A percentile compares a stretch with the other conserved stretches of the same genome.
Conservation (phyloP, 2,113 vertebrate species). For the Ciconia boyciana region DNA sequence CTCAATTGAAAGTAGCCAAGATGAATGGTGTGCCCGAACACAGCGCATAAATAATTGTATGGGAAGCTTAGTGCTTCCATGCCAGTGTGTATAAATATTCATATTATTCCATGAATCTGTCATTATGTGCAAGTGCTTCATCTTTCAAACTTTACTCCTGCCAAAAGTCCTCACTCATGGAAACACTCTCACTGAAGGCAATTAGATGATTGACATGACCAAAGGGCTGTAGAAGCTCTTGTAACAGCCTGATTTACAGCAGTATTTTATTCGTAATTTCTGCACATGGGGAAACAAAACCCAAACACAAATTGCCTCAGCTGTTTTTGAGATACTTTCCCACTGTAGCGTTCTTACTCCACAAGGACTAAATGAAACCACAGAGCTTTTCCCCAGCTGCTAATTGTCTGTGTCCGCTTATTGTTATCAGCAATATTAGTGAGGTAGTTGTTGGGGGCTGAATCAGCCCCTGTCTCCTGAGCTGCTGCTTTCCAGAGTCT, state of each 20-base stretch:
- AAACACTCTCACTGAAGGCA: not conserved
- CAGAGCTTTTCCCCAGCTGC: not conserved
- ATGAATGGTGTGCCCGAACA: not conserved
- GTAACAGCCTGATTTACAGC: not conserved
- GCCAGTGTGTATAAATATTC: slow-evolving; percentile 26
- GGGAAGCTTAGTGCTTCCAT: not conserved
- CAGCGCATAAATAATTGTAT: not conserved
- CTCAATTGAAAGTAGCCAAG: not conserved
- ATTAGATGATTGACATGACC: not conserved
- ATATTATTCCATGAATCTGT: slow-evolving; percentile 24
- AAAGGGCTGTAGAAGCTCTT: slow-evolving; percentile 2
- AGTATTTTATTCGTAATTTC: not conserved
- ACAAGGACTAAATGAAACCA: not conserved
- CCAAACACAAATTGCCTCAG: not conserved
- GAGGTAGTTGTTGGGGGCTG: not conserved
- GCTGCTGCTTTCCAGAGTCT: not conserved
- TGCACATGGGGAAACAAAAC: not conserved
- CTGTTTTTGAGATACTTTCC: not conserved
- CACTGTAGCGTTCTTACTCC: not conserved
- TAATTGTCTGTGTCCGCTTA: not conserved
- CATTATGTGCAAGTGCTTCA: not conserved
- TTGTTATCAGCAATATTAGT: not conserved
- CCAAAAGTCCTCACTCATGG: slow-evolving; percentile 2
- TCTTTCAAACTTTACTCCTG: slow-evolving; percentile 8
- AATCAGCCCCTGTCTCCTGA: not conserved